Percentiles rank a stretch among this genome's conserved stretches.
Conservation (phyloP, 2,888 invertebrate genomes). For the Pinctada fucata region DNA sequence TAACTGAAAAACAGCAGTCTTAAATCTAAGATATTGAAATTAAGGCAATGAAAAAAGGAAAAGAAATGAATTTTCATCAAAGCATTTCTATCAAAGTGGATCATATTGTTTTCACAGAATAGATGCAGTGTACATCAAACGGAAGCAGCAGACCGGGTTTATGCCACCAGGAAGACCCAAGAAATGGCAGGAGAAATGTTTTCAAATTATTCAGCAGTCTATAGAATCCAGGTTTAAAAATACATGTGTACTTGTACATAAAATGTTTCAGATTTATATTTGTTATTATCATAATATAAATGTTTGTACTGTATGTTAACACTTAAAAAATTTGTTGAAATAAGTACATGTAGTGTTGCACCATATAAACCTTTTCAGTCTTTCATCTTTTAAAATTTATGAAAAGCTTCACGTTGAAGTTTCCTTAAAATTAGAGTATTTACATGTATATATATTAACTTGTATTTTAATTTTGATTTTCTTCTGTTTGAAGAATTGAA, state of each 20-base stretch:
- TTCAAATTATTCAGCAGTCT: constrained; percentile 82
- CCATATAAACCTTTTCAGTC: too few relatives aligned
- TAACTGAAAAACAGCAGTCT: too few relatives aligned
- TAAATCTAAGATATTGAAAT: too few relatives aligned
- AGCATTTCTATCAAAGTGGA: too few relatives aligned
- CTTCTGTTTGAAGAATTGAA: constrained; percentile 85
- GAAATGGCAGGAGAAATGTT: constrained; percentile 90
- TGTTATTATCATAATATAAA: neutral
- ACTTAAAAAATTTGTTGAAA: too few relatives aligned
- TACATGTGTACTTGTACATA: neutral
- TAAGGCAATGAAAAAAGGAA: too few relatives aligned
- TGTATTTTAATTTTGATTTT: neutral
- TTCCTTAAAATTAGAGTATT: too few relatives aligned
- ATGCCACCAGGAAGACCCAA: constrained; percentile 96
- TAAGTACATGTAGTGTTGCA: too few relatives aligned
- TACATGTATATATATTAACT: too few relatives aligned
- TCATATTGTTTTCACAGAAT: constrained; percentile 77
- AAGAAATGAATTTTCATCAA: too few relatives aligned
- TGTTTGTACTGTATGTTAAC: neutral
- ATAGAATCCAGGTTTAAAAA: constrained; percentile 74
- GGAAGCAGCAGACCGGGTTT: constrained; percentile 89
- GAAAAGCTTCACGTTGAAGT: too few relatives aligned
- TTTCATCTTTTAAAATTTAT: too few relatives aligned
- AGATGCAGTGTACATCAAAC: constrained; percentile 89
- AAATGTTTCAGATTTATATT: neutral